Conservation (phyloP, 2,888 invertebrate species). For the Sarcophaga subvicina region DNA sequence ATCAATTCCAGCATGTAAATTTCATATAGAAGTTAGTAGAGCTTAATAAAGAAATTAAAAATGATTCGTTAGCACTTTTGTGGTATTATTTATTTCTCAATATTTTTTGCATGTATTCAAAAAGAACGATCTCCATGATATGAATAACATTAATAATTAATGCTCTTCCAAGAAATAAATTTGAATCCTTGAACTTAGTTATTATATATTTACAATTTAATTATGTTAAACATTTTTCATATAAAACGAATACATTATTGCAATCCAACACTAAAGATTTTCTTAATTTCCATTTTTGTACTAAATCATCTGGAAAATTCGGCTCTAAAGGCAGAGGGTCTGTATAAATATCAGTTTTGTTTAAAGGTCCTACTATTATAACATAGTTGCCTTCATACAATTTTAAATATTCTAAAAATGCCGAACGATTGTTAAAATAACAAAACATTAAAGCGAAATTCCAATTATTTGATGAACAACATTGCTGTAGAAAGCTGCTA, state of each 20-base stretch:
- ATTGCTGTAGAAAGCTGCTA: slow-evolving; percentile 80
- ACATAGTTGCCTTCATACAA: slow-evolving; percentile 86
- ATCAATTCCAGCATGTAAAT: slow-evolving; percentile 95
- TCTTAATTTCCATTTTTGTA: slow-evolving; percentile 83
- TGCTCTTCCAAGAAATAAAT: too few relatives aligned
- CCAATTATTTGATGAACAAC: slow-evolving; percentile 77
- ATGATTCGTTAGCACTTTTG: too few relatives aligned
- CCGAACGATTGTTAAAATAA: slow-evolving; percentile 89
- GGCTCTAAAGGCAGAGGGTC: slow-evolving; percentile 87
- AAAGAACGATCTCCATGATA: too few relatives aligned
- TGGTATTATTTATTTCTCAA: too few relatives aligned
- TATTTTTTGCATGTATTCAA: too few relatives aligned
- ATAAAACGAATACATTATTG: slow-evolving; percentile 86
- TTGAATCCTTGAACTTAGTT: background rate
- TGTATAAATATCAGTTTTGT: slow-evolving; percentile 85
- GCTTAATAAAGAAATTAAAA: slow-evolving; percentile 79
- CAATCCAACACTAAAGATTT: slow-evolving; percentile 84
- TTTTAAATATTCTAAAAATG: slow-evolving; percentile 87
- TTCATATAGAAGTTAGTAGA: slow-evolving; percentile 94
- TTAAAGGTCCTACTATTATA: slow-evolving; percentile 88
- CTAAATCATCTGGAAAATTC: slow-evolving; percentile 80
- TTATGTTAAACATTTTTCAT: slow-evolving; percentile 75
- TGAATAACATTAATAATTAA: too few relatives aligned
- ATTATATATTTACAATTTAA: background rate
- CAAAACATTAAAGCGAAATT: slow-evolving; percentile 87